Percentiles rank a stretch among this genome's conserved stretches.
phyloP scores from a whole-genome alignment of 2,797 vertebrate genomes.

The Brotogeris chrysoptera region DNA sequence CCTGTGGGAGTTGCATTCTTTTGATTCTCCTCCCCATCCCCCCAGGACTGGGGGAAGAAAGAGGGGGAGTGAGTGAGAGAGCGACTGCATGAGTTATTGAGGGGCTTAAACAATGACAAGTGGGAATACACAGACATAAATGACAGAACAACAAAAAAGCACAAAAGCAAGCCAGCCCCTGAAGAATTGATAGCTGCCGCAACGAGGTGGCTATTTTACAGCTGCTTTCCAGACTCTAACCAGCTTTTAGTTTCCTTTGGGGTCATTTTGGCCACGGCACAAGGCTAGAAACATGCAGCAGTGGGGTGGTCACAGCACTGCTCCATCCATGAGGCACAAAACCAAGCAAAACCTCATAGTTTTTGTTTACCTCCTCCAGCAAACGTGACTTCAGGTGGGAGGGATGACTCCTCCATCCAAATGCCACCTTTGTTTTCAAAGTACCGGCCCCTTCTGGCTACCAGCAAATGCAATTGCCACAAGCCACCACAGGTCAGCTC shows the following conservation, averaged over 20 bases:
- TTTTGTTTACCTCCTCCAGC: not conserved
- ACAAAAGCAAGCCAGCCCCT: not conserved
- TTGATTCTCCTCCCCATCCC: too few relatives aligned
- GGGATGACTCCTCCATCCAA: not conserved
- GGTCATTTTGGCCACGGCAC: not conserved
- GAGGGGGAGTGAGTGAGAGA: too few relatives aligned
- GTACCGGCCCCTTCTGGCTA: not conserved
- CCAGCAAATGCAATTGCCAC: not conserved
- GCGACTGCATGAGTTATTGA: too few relatives aligned
- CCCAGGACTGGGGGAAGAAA: too few relatives aligned
- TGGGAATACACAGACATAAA: not conserved
- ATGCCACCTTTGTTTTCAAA: not conserved
- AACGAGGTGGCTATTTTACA: not conserved
- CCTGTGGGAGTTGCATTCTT: too few relatives aligned
- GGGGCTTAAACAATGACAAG: not conserved
- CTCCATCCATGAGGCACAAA: not conserved
- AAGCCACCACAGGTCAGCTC: not conserved
- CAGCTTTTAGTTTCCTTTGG: not conserved
- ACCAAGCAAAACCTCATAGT: not conserved
- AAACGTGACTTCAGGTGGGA: not conserved
- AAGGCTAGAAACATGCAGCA: rapidly evolving
- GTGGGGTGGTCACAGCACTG: rapidly evolving
- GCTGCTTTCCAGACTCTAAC: not conserved
- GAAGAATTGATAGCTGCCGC: not conserved
- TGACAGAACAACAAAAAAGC: not conserved